phyloP scores from a whole-genome alignment of 2,113 vertebrate species.

The Panthera uncia region DNA sequence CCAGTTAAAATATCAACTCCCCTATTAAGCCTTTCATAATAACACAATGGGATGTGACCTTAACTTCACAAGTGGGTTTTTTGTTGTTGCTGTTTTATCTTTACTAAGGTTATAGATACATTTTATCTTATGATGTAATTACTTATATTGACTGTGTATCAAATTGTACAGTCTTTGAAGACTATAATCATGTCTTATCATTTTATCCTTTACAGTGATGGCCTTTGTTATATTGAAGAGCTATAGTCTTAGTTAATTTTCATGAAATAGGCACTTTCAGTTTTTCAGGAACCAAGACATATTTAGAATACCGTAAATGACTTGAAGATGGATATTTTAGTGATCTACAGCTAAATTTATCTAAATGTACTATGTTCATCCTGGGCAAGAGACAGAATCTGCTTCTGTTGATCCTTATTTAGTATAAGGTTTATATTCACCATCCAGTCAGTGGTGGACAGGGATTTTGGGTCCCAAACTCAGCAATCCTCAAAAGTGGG shows the following conservation, averaged over 20 bases:
- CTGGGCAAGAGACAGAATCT: background rate
- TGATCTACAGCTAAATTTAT: background rate
- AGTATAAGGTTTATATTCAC: background rate
- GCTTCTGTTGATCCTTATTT: background rate
- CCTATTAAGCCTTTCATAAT: background rate
- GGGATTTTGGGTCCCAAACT: background rate
- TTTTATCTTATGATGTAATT: conserved; percentile 14
- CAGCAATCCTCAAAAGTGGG: background rate
- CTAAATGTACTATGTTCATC: background rate
- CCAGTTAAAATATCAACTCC: conserved; percentile 11
- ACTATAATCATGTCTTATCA: background rate
- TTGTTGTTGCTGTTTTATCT: background rate
- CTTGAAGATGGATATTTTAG: background rate
- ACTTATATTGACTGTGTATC: background rate
- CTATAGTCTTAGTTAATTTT: conserved; percentile 25
- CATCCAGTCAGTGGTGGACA: background rate
- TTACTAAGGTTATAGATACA: background rate
- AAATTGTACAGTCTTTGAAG: background rate
- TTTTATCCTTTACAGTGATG: background rate
- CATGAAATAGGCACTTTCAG: background rate
- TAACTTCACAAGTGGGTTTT: background rate
- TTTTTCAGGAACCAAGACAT: background rate
- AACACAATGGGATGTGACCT: background rate
- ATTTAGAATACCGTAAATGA: conserved; percentile 6
- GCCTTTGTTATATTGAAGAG: background rate